phyloP scores from a whole-genome alignment of 2,888 invertebrate species.

The Netelia fuscicornis region DNA sequence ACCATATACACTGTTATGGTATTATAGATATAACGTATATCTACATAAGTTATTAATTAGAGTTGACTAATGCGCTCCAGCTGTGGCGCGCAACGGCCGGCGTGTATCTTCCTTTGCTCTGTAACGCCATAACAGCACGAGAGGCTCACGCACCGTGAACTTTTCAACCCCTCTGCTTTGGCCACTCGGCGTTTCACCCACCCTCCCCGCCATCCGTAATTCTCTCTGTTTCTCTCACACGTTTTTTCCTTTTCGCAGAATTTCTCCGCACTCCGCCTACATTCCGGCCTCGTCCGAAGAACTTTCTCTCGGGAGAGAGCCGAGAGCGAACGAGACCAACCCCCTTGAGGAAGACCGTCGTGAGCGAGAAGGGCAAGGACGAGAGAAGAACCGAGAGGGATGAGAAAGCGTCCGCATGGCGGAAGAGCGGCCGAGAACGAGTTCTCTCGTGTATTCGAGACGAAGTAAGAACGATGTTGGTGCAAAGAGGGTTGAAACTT shows the following conservation, averaged over 20 bases:
- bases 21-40: slow-evolving; percentile 56
- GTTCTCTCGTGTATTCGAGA: slow-evolving; percentile 40
- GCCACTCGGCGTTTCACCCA: not conserved
- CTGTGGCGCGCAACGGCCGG: slow-evolving; percentile 76
- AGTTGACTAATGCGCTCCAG: slow-evolving; percentile 83
- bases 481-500: slow-evolving; percentile 22
- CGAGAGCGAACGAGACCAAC: slow-evolving; percentile 36
- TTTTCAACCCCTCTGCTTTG: slow-evolving; percentile 57
- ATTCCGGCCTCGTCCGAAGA: slow-evolving; percentile 57
- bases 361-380: slow-evolving; percentile 21
- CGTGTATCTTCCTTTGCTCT: slow-evolving; percentile 57
- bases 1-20: slow-evolving; percentile 42
- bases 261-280: slow-evolving; percentile 54
- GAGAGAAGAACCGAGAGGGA: slow-evolving; percentile 41
- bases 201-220: slow-evolving; percentile 32
- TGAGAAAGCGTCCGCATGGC: slow-evolving; percentile 46
- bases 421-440: slow-evolving; percentile 47
- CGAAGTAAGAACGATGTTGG: slow-evolving; percentile 28
- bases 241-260: slow-evolving; percentile 41
- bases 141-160: slow-evolving; percentile 30
- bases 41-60: slow-evolving; percentile 84
- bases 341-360: slow-evolving; percentile 40
- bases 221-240: slow-evolving; percentile 30
- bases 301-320: slow-evolving; percentile 56
- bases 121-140: slow-evolving; percentile 20